A percentile compares a stretch with the other conserved stretches of the same genome.
These are phyloP conservation scores for Sebastes glaucus DNA, from an alignment of 2,797 vertebrate genomes.

Conservation along the genomic window DNA sequence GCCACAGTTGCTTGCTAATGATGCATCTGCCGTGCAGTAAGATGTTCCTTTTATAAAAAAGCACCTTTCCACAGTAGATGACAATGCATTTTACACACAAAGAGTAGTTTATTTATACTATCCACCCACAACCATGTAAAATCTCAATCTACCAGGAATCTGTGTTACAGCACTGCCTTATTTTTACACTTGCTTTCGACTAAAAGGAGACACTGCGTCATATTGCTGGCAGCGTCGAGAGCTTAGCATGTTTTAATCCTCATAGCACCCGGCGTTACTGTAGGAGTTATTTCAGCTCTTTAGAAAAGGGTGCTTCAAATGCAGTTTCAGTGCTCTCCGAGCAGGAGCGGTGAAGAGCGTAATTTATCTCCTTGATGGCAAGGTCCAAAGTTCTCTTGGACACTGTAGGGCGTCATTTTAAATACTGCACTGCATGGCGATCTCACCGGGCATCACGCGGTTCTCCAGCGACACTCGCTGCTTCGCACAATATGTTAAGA, in stretches of 20 bases:
- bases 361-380: conserved; percentile 36
- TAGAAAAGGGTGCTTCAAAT: conserved; percentile 30
- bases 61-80: not conserved
- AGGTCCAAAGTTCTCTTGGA: conserved; percentile 27
- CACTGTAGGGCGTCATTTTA: not conserved
- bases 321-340: conserved; percentile 14
- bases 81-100: conserved; percentile 7
- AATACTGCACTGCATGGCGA: not conserved
- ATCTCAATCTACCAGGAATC: not conserved
- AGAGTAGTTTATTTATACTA: conserved; percentile 8
- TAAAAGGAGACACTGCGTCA: not conserved
- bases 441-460: not conserved
- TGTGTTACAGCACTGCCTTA: not conserved
- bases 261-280: not conserved
- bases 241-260: conserved; percentile 25
- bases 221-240: not conserved
- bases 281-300: conserved; percentile 11
- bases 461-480: not conserved
- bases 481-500: conserved; percentile 2
- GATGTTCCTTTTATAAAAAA: not conserved
- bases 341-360: not conserved
- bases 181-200: conserved; percentile 18
- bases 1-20: conserved; percentile 17
- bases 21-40: not conserved
- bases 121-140: not conserved